phyloP scores from a whole-genome alignment of 1,140 invertebrate species.

The Zaprionus taronus region DNA sequence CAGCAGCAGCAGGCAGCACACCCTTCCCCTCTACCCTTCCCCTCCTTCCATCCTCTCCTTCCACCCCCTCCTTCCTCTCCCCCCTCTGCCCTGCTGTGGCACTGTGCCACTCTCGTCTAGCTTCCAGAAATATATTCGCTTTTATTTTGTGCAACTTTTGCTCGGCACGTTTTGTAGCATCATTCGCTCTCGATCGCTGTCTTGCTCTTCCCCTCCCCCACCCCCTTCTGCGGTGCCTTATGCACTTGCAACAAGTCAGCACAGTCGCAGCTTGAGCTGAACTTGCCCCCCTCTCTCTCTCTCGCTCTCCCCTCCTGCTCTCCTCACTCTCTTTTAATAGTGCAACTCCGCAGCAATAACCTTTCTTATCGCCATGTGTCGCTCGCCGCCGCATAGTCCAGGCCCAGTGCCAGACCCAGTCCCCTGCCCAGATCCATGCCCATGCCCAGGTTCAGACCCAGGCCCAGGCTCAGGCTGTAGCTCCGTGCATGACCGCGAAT shows the following conservation, averaged over 20 bases:
- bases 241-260: constrained; percentile 65
- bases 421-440: constrained; percentile 3
- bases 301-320: background rate
- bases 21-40: background rate
- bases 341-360: constrained; percentile 56
- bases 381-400: constrained; percentile 21
- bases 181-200: constrained; percentile 15
- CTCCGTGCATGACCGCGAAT: constrained; percentile 32
- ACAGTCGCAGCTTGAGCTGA: constrained; percentile 18
- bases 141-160: constrained; percentile 47
- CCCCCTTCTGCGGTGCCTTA: constrained; percentile 8
- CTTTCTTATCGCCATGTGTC: constrained; percentile 70
- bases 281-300: background rate
- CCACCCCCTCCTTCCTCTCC: too few species aligned
- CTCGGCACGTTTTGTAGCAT: constrained; percentile 44
- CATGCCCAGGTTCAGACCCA: constrained; percentile 12
- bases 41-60: too few species aligned
- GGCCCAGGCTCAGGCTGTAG: background rate
- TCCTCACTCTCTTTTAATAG: constrained; percentile 46
- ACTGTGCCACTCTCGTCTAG: constrained; percentile 2
- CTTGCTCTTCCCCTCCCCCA: background rate
- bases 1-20: constrained; percentile 10
- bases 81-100: background rate
- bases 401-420: constrained; percentile 1
- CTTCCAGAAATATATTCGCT: constrained; percentile 24